Evolutionary conservation across 2,113 vertebrate species (phyloP).

Genomic region (Microtus richardsoni): DNA sequence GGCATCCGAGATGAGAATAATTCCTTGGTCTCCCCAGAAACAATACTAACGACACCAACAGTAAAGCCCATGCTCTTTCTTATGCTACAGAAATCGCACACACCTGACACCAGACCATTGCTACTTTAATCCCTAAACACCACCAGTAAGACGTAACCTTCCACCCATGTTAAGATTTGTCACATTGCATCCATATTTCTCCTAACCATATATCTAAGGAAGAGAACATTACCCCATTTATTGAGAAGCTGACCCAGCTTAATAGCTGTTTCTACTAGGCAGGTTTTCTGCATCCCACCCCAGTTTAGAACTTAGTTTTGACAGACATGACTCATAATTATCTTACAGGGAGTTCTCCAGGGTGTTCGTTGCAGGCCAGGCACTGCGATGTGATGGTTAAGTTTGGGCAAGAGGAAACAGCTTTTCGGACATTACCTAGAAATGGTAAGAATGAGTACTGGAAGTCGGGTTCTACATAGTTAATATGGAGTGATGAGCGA

Average conservation of each 20-base stretch:
- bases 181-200: constrained; percentile 38
- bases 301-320: constrained; percentile 24
- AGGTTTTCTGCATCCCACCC: constrained; percentile 21
- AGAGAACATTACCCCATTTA: not conserved
- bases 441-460: not conserved
- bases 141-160: not conserved
- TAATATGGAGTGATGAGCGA: not conserved
- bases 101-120: not conserved
- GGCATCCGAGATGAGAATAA: not conserved
- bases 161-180: not conserved
- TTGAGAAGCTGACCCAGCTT: not conserved
- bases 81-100: not conserved
- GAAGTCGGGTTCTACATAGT: constrained; percentile 21
- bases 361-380: not conserved
- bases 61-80: not conserved
- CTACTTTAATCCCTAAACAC: not conserved
- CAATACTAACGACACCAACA: not conserved
- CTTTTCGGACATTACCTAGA: not conserved
- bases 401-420: constrained; percentile 42
- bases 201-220: not conserved
- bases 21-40: not conserved
- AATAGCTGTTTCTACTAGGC: not conserved
- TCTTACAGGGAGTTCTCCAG: not conserved
- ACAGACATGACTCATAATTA: not conserved
- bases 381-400: not conserved